Conservation (phyloP, 2,888 invertebrate species). For the Synanthedon formicaeformis region DNA sequence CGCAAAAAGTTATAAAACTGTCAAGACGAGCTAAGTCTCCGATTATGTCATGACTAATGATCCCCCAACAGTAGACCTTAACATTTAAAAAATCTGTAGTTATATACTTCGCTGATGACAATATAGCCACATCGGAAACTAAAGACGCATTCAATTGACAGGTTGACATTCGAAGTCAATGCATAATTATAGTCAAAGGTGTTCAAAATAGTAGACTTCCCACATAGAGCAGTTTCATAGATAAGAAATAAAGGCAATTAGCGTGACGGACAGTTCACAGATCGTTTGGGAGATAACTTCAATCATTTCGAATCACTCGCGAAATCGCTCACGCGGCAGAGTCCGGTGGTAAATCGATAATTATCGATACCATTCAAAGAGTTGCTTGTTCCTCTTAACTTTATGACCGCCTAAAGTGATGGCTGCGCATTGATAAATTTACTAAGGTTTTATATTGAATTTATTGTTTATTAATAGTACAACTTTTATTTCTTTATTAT, state of each 20-base stretch:
- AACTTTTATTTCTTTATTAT: background rate
- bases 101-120: too few species aligned
- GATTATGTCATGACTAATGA: too few species aligned
- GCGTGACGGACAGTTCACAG: slow-evolving; percentile 43
- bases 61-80: too few species aligned
- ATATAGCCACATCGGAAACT: too few species aligned
- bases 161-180: slow-evolving; percentile 1
- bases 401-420: background rate
- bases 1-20: too few species aligned
- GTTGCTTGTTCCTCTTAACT: slow-evolving; percentile 5
- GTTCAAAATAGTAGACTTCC: slow-evolving; percentile 6
- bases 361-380: slow-evolving; percentile 18
- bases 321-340: slow-evolving; percentile 13
- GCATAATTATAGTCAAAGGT: slow-evolving; percentile 8
- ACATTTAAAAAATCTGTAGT: too few species aligned
- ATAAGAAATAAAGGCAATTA: slow-evolving; percentile 50
- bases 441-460: background rate
- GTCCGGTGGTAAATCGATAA: slow-evolving; percentile 9
- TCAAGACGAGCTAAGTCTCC: too few species aligned
- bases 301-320: slow-evolving; percentile 35
- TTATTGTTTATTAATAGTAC: background rate
- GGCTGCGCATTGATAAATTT: background rate
- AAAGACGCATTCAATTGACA: too few species aligned
- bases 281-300: slow-evolving; percentile 40
- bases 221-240: slow-evolving; percentile 20